phyloP scores from a whole-genome alignment of 1,140 invertebrate genomes.

The Anoplophora glabripennis region DNA sequence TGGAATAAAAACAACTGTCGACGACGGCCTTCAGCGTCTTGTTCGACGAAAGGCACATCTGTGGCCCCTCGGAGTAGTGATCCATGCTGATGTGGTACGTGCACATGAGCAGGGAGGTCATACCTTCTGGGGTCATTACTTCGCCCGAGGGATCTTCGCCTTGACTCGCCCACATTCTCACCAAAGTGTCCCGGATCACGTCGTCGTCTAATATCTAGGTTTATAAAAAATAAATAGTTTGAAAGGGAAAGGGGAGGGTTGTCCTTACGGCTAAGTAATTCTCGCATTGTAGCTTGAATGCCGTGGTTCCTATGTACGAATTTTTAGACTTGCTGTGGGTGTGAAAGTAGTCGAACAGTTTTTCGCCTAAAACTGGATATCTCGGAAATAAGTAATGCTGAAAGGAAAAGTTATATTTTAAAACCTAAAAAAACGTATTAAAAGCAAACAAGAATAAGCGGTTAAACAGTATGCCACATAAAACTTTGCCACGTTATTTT shows the following conservation, averaged over 20 bases:
- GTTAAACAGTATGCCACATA: no score
- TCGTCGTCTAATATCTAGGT: slow-evolving; percentile 46
- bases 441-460: no score
- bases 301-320: slow-evolving; percentile 56
- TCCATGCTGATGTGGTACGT: slow-evolving; percentile 76
- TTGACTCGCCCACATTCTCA: slow-evolving; percentile 51
- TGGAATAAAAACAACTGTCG: slow-evolving; percentile 75
- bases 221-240: background rate
- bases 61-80: slow-evolving; percentile 63
- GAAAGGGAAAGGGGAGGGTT: background rate
- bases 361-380: slow-evolving; percentile 67
- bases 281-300: slow-evolving; percentile 70
- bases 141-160: slow-evolving; percentile 46
- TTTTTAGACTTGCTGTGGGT: slow-evolving; percentile 58
- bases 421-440: no score
- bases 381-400: slow-evolving; percentile 75
- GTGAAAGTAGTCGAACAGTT: slow-evolving; percentile 65
- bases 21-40: slow-evolving; percentile 68
- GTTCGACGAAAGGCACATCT: slow-evolving; percentile 59
- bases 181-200: slow-evolving; percentile 36
- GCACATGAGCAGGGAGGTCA: slow-evolving; percentile 63
- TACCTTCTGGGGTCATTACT: slow-evolving; percentile 57
- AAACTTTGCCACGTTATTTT: no score
- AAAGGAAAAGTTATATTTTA: slow-evolving; percentile 38
- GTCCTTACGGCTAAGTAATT: slow-evolving; percentile 54